Evolutionary conservation across 2,888 invertebrate species (phyloP).

Genomic region (Chymomyza procnemis): DNA sequence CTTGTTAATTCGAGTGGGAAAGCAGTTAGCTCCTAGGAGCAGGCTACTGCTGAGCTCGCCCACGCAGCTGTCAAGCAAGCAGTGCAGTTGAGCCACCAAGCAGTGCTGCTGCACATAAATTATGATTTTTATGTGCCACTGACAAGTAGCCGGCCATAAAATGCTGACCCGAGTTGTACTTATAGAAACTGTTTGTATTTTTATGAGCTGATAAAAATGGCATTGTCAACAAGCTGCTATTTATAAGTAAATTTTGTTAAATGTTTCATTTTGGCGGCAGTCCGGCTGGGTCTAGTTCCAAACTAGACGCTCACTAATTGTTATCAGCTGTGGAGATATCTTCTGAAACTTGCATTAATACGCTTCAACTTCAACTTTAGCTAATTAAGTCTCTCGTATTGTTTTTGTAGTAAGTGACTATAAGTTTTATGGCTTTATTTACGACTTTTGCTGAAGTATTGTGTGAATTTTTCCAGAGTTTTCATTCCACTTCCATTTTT

Average conservation of each 20-base stretch:
- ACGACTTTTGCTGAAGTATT: constrained; percentile 56
- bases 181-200: constrained; percentile 18
- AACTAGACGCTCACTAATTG: background rate
- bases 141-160: background rate
- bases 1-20: constrained; percentile 50
- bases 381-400: constrained; percentile 60
- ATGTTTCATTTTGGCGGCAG: background rate
- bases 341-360: background rate
- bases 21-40: constrained; percentile 1
- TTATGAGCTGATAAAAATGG: constrained; percentile 61
- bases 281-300: background rate
- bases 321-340: background rate
- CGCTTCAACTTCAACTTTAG: constrained; percentile 4
- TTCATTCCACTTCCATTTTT: constrained; percentile 25
- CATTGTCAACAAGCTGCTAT: constrained; percentile 58
- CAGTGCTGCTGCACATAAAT: background rate
- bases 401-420: constrained; percentile 38
- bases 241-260: constrained; percentile 58
- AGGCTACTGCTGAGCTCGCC: constrained; percentile 13
- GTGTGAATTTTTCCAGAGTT: constrained; percentile 58
- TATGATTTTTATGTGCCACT: background rate
- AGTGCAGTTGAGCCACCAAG: background rate
- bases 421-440: constrained; percentile 67
- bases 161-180: background rate
- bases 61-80: constrained; percentile 32